Evolutionary conservation across 2,797 vertebrate species (phyloP), one percentile per base, ranked within the genome.

Genomic region (Mycteria americana): DNA sequence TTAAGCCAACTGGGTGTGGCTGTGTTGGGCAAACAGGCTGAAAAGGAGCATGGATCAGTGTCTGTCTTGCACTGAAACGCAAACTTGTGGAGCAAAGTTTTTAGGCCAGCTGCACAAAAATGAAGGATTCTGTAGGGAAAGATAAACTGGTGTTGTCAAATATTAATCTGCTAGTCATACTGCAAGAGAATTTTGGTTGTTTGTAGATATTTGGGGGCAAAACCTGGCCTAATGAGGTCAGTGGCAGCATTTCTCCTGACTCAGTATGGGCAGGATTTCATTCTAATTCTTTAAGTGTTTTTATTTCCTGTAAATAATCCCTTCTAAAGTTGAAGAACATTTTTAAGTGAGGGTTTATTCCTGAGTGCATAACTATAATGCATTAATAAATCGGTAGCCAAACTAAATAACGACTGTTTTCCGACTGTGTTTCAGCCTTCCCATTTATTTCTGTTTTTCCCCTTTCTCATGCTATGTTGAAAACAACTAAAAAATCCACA

Each of bases 301-400:
- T 89, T 93, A 62, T 83, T 94, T 94, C 93, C 88, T 89, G 87
- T 91, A 93, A 97, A 80, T 80, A 92, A 93, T 92, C 64, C 46
- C 0, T 2, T 57, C 41, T 83, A 35, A 73, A 83, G 14, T 14
- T 57, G 45, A 83, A 82, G 65, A 95, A 73, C 30, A 65, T 94
- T 95, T 94, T 89, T 2, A 88, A 92, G 45, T 69, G 75, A 85
- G 45, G 72, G 37, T 74, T 95, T 91, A 89, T 69, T 85, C 45
- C 70, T 83, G 68, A 80, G 51, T 76, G 27, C 13, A 3, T 95
- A 77, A 79, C 78, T 85, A 17, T 43, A 90, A 77, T 25, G 39
- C 69, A 88, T 92, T 80, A 95, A 92, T 77, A 68, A 92, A 80
- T 77, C 4, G 1, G 72, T 74, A 78, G 90, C 95, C 95, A 95